Evolutionary conservation across 2,113 vertebrate species (phyloP).

Genomic region (Taurulus bubalis): DNA sequence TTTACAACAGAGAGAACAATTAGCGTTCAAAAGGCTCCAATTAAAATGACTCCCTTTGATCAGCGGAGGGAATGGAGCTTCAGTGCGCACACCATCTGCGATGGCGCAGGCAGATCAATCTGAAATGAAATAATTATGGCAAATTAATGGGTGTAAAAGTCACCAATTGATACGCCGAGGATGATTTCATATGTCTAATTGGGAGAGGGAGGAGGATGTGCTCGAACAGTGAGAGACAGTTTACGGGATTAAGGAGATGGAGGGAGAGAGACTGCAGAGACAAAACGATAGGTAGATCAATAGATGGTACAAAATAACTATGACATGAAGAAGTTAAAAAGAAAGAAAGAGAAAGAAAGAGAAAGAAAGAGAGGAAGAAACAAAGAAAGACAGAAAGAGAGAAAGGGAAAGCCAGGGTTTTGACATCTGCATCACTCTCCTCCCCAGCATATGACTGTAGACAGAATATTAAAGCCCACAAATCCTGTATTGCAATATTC

Average conservation of each 20-base stretch:
- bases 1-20: slow-evolving; percentile 82
- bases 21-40: slow-evolving; percentile 79
- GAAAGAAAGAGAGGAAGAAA: not conserved
- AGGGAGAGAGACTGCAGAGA: slow-evolving; percentile 27
- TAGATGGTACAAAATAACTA: not conserved
- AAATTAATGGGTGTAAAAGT: slow-evolving; percentile 82
- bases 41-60: slow-evolving; percentile 81
- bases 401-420: not conserved
- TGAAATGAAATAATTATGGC: slow-evolving; percentile 81
- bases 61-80: slow-evolving; percentile 61
- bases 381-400: not conserved
- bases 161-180: slow-evolving; percentile 72
- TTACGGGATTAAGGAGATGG: slow-evolving; percentile 37
- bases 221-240: slow-evolving; percentile 40
- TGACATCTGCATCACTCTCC: slow-evolving; percentile 36
- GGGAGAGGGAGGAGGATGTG: slow-evolving; percentile 54
- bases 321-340: not conserved
- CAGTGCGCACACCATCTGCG: slow-evolving; percentile 65
- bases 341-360: not conserved
- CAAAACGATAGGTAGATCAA: slow-evolving; percentile 7
- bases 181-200: slow-evolving; percentile 76
- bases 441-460: slow-evolving; percentile 30
- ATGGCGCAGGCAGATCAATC: slow-evolving; percentile 72
- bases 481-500: slow-evolving; percentile 55
- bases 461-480: slow-evolving; percentile 60